Evolutionary conservation across 2,797 vertebrate genomes (phyloP).

Genomic region (Acrocephalus scirpaceus): DNA sequence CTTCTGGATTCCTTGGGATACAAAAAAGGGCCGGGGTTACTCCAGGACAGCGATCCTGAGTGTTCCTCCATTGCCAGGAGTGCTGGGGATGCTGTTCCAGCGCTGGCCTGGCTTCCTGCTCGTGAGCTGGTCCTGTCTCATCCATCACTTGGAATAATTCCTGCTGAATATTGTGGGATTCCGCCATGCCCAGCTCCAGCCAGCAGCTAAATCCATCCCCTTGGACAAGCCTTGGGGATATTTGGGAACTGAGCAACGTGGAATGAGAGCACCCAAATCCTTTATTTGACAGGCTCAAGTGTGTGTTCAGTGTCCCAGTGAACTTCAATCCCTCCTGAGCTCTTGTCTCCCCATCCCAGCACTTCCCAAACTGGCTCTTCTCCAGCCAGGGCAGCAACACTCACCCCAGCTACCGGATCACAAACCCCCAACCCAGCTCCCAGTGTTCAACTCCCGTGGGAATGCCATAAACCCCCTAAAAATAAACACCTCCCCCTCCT

Average conservation of each 20-base stretch:
- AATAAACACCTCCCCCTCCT: rapidly evolving
- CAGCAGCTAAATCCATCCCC: not conserved
- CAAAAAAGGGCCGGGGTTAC: not conserved
- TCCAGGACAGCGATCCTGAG: not conserved
- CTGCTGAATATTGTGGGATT: not conserved
- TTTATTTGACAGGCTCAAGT: not conserved
- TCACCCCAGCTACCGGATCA: not conserved
- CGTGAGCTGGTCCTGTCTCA: not conserved
- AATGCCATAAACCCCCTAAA: not conserved
- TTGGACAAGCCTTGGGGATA: not conserved
- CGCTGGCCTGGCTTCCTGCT: not conserved
- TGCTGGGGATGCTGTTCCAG: not conserved
- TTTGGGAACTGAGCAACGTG: rapidly evolving
- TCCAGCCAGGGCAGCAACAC: not conserved
- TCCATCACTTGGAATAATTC: not conserved
- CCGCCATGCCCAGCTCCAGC: rapidly evolving
- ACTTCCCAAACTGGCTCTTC: not conserved
- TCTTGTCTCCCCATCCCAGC: not conserved
- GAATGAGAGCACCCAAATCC: not conserved
- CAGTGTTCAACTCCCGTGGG: not conserved
- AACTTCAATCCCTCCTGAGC: not conserved
- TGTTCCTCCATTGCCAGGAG: not conserved
- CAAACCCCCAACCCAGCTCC: not conserved
- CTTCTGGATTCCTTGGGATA: not conserved
- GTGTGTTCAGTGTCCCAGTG: rapidly evolving